A percentile compares a stretch with the other conserved stretches of the same genome.
phyloP scores from a whole-genome alignment of 2,888 invertebrate species.

The Odontomyia ornata region DNA sequence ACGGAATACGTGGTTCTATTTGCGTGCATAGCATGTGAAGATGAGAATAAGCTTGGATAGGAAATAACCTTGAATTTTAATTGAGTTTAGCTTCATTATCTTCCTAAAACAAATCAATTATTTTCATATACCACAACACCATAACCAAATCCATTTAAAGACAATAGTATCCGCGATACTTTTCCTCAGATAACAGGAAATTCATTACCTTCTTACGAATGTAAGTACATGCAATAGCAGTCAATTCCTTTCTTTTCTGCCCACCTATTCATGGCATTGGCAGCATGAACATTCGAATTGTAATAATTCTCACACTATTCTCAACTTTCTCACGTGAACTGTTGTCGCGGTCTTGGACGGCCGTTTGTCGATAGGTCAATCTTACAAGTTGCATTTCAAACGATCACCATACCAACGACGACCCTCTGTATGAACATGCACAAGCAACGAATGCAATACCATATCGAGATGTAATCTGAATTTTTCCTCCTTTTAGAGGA shows the following conservation, averaged over 20 bases:
- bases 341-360: not conserved
- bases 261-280: not conserved
- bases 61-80: not conserved
- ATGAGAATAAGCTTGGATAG: not conserved
- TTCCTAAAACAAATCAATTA: no score
- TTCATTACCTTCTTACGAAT: not conserved
- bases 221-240: no score
- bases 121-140: no score
- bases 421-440: not conserved
- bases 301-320: slow-evolving; percentile 8
- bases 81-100: no score
- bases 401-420: not conserved
- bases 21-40: no score
- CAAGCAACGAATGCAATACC: not conserved
- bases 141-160: no score
- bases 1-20: not conserved
- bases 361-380: slow-evolving; percentile 1
- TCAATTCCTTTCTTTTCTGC: not conserved
- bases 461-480: slow-evolving; percentile 14
- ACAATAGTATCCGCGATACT: not conserved
- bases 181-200: not conserved
- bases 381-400: not conserved
- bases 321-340: slow-evolving; percentile 10
- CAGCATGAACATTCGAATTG: not conserved
- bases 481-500: not conserved